phyloP scores from a whole-genome alignment of 2,113 vertebrate species.

The Empidonax alnorum region DNA sequence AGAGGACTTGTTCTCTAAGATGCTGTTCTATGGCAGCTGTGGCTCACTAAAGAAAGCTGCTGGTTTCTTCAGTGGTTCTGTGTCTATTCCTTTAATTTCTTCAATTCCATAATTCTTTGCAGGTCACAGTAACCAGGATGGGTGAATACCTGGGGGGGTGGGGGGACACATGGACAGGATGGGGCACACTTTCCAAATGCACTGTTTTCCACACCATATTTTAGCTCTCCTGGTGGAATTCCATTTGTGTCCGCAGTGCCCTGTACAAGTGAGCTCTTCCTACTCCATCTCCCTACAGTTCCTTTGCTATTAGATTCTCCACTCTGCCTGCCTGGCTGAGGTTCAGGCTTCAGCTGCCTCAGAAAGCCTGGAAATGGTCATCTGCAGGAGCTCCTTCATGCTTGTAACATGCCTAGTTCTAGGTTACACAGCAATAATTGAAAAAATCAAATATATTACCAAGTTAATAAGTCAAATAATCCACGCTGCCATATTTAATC shows the following conservation, averaged over 20 bases:
- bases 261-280: background rate
- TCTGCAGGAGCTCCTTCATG: background rate
- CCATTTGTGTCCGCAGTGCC: background rate
- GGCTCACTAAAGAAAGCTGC: background rate
- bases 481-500: background rate
- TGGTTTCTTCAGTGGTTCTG: background rate
- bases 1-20: background rate
- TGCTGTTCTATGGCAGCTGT: background rate
- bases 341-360: background rate
- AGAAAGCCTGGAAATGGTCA: background rate
- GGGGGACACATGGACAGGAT: fast-evolving
- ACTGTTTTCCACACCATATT: background rate
- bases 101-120: background rate
- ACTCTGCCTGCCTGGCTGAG: background rate
- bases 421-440: background rate
- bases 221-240: background rate
- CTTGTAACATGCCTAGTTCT: background rate
- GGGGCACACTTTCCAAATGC: background rate
- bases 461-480: background rate
- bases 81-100: background rate
- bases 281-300: background rate
- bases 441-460: background rate
- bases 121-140: background rate
- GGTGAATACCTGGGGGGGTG: background rate
- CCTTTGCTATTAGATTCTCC: background rate